Conservation (phyloP, 2,113 vertebrate genomes). For the Phodopus roborovskii region DNA sequence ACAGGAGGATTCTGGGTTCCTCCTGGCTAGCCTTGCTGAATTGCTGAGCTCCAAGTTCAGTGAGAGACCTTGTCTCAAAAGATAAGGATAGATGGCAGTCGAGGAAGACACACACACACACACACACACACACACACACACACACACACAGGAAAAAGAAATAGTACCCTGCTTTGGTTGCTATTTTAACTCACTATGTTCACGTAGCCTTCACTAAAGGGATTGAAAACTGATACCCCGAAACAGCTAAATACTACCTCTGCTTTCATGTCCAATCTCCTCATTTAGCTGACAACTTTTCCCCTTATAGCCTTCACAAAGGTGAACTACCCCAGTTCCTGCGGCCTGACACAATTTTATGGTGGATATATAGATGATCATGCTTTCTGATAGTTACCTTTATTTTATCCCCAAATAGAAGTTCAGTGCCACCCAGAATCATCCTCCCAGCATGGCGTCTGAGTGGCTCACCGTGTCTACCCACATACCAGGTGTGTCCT, state of each 20-base stretch:
- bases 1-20: not conserved
- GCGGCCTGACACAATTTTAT: not conserved
- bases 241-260: not conserved
- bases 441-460: accelerated
- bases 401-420: conserved; percentile 3
- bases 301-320: not conserved
- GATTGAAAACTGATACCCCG: not conserved
- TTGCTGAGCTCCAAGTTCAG: not conserved
- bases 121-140: not conserved
- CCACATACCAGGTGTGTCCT: accelerated
- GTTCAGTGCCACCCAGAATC: not conserved
- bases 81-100: not conserved
- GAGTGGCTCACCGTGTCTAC: not conserved
- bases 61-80: not conserved
- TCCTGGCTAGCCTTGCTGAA: not conserved
- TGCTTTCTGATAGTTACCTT: not conserved
- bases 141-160: not conserved
- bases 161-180: not conserved
- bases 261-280: not conserved
- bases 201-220: not conserved
- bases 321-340: not conserved
- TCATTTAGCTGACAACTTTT: not conserved
- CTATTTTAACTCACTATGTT: not conserved
- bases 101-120: not conserved
- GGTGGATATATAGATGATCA: not conserved